These are phyloP conservation scores for Drosophila buzzatii DNA, from an alignment of 2,888 invertebrate species.

Conservation along the genomic window DNA sequence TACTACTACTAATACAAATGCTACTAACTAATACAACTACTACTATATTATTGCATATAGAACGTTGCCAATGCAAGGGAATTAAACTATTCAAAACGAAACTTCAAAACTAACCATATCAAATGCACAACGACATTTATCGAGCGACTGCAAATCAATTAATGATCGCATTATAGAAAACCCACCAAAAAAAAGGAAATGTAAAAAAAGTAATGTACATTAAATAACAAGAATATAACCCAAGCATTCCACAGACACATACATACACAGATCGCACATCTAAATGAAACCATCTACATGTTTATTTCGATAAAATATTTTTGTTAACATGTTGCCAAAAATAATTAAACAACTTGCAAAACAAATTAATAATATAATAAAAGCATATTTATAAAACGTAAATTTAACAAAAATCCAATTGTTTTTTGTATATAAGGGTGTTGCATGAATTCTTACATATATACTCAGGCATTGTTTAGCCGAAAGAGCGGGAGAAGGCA, in stretches of 20 bases:
- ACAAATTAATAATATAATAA: constrained; percentile 51
- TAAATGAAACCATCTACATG: constrained; percentile 38
- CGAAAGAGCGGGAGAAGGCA: background rate
- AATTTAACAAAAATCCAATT: constrained; percentile 11
- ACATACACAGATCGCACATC: constrained; percentile 27
- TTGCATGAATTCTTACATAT: background rate
- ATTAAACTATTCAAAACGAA: constrained; percentile 22
- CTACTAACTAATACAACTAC: background rate
- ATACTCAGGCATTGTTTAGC: background rate
- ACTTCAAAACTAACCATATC: constrained; percentile 56
- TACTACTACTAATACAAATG: background rate
- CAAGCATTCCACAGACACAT: constrained; percentile 39
- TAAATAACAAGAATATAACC: constrained; percentile 45
- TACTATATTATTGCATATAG: constrained; percentile 21
- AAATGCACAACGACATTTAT: constrained; percentile 51
- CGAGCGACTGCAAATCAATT: constrained; percentile 36
- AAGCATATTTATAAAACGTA: constrained; percentile 54
- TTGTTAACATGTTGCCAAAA: constrained; percentile 73
- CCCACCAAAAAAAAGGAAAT: constrained; percentile 32
- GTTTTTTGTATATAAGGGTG: constrained; percentile 9
- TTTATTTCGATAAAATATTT: constrained; percentile 65
- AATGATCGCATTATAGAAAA: constrained; percentile 52
- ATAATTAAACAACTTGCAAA: constrained; percentile 42
- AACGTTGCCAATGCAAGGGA: constrained; percentile 10
- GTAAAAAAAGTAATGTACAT: constrained; percentile 11